Evolutionary conservation across 2,888 invertebrate species (phyloP).

Genomic region (Apodemia hepburni): DNA sequence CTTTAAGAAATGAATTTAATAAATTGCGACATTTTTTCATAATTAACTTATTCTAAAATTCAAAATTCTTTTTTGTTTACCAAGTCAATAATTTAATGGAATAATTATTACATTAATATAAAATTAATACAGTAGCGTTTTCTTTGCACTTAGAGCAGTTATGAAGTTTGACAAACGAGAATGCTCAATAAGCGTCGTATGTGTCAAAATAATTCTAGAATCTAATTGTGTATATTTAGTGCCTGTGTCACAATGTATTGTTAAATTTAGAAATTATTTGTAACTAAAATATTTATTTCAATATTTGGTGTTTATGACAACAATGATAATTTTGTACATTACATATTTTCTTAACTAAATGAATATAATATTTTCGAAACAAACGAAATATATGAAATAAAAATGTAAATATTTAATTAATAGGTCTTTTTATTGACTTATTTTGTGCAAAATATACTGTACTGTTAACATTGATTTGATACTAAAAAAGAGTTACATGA

Average conservation of each 20-base stretch:
- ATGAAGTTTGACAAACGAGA: conserved; percentile 5
- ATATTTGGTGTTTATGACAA: neutral
- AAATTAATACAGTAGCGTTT: neutral
- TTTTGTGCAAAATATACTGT: too few species aligned
- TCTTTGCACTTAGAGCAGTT: neutral
- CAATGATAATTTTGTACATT: neutral
- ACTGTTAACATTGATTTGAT: neutral
- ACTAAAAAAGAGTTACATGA: neutral
- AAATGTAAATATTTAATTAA: neutral
- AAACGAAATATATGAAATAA: neutral
- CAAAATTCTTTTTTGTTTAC: too few species aligned
- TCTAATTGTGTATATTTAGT: conserved; percentile 12
- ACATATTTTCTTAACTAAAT: neutral
- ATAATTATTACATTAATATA: neutral
- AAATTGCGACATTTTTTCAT: too few species aligned
- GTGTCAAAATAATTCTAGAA: conserved; percentile 14
- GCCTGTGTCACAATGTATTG: conserved; percentile 12
- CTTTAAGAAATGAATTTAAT: too few species aligned
- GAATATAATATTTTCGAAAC: too few species aligned
- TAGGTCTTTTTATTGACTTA: too few species aligned
- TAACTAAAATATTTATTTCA: neutral
- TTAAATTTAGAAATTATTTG: neutral
- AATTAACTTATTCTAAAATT: too few species aligned
- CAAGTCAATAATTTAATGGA: too few species aligned
- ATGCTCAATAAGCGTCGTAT: conserved; percentile 13